Evolutionary conservation across 1,140 invertebrate genomes (phyloP), one percentile per base, ranked within the genome.

Genomic region (Diorhabda elongata): DNA sequence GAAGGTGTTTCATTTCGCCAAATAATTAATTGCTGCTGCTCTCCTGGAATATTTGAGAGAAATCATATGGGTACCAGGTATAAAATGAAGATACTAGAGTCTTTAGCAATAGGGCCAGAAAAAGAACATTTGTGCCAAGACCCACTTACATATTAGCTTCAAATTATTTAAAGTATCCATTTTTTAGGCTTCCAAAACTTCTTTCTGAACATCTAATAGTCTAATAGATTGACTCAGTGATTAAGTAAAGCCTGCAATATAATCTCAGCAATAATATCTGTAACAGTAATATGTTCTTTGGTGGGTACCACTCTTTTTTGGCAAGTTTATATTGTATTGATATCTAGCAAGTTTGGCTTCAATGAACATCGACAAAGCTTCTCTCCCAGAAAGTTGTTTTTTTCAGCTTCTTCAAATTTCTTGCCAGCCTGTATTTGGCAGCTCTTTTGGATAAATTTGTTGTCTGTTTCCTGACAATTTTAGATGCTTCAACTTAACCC

Each of bases 241-340:
- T 76, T 57, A 26, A 76, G 56, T 41, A 75, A 61, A 66, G 64
- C 58, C 64, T 76, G 72, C 44, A 76, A 44, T 60, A 62, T 60
- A 57, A 75, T 69, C 70, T 71, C 61, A 44, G 64, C 70, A 61
- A 43, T 43, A 67, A 8, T 60, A 61, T 75, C 70, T 52, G 47
- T 52, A n/a, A 52, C n/a, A 2, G 47, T 52, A 52, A 52, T 52
- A 4, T 52, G 2, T 8, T 6, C n/a, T 6, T n/a, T 6, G 6
- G 47, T 52, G 47, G 47, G n/a, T 52, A 52, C 6, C 47, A 52
- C 6, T n/a, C 6, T 2, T 52, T 52, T 52, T 52, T 52, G 6
- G 47, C 47, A 8, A 8, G 6, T 52, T 8, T 26, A 26, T 26
- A 26, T 26, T 26, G 26, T 26, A 26, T 26, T 26, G 26, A 26